phyloP scores from a whole-genome alignment of 37 sponge, comb jelly and placozoan genomes.

The Oopsacas minuta region DNA sequence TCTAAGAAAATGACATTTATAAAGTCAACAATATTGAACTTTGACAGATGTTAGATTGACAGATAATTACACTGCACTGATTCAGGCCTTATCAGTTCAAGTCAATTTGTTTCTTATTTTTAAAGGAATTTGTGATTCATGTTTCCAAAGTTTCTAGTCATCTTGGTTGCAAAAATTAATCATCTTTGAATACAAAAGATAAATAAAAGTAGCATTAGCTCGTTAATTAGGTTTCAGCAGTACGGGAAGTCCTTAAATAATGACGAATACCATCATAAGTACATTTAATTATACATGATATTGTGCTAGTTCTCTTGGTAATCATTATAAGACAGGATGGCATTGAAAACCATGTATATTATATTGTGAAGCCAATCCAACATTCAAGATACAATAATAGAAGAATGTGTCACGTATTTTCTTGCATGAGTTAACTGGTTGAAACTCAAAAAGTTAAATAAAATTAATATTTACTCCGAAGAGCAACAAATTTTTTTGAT shows the following conservation, averaged over 20 bases:
- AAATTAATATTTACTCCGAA: no score
- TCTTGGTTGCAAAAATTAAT: neutral
- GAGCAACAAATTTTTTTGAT: no score
- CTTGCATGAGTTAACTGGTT: no score
- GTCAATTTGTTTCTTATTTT: neutral
- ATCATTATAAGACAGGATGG: no score
- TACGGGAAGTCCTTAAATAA: neutral
- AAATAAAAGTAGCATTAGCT: neutral
- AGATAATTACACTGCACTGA: neutral
- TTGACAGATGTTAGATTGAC: neutral
- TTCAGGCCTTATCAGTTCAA: neutral
- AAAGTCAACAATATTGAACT: neutral
- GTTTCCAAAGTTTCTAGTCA: neutral
- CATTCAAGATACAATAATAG: no score
- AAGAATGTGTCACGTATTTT: no score
- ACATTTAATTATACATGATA: no score
- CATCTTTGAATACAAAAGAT: neutral
- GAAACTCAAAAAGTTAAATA: no score
- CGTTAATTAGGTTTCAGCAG: neutral
- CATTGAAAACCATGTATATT: no score
- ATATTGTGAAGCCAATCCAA: no score
- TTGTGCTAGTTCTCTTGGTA: no score
- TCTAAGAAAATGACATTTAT: neutral
- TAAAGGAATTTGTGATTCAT: neutral
- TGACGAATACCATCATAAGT: no score